Conservation (phyloP, 2,797 vertebrate genomes). For the Hephaestus fuliginosus region DNA sequence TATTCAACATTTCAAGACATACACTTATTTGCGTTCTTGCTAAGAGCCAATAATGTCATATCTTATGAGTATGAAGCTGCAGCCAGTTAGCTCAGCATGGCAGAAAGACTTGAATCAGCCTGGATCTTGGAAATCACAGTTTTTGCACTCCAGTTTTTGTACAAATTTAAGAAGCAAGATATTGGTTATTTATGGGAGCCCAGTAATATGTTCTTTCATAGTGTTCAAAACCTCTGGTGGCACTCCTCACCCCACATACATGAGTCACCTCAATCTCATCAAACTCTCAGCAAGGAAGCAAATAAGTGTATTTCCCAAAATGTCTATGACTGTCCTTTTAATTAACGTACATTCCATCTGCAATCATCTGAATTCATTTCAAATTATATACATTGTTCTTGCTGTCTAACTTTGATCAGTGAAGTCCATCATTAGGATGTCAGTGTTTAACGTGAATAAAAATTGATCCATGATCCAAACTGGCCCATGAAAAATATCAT, state of each 20-base stretch:
- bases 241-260: neutral
- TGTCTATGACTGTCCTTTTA: neutral
- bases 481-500: neutral
- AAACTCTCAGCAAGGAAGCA: neutral
- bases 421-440: neutral
- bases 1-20: neutral
- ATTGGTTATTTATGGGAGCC: too few species aligned
- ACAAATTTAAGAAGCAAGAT: neutral
- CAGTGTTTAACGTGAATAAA: neutral
- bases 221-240: too few species aligned
- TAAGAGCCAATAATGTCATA: neutral
- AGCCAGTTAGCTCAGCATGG: neutral
- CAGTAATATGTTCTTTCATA: too few species aligned
- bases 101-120: neutral
- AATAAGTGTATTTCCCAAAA: neutral
- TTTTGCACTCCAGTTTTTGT: neutral
- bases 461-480: neutral
- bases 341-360: neutral
- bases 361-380: neutral
- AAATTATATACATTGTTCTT: neutral
- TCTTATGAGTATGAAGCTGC: neutral
- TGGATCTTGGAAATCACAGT: neutral
- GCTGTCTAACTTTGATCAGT: neutral
- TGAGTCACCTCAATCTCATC: neutral
- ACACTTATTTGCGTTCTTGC: neutral